Conservation (phyloP, 37 sponge, comb jelly and placozoan genomes). For the Crambe crambe region DNA sequence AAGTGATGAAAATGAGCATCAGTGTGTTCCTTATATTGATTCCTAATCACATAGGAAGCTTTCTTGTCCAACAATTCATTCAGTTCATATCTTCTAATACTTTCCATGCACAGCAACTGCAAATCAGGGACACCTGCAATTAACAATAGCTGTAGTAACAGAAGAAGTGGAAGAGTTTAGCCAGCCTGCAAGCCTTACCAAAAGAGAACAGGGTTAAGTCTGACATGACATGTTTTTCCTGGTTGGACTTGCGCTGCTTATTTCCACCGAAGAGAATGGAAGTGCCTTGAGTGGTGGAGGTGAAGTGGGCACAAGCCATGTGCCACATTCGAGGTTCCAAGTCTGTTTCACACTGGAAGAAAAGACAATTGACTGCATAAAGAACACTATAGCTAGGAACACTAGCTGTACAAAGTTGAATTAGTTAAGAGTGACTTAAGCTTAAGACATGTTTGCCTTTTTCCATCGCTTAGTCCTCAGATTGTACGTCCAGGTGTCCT, state of each 20-base stretch:
- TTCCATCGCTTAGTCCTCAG: slow-evolving; percentile 22
- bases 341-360: neutral
- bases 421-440: neutral
- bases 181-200: neutral
- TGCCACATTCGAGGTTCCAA: slow-evolving; percentile 4
- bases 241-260: slow-evolving; percentile 4
- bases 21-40: neutral
- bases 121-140: neutral
- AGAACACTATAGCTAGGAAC: too few relatives aligned
- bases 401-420: neutral
- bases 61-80: neutral
- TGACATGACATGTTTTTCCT: slow-evolving; percentile 9
- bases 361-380: neutral
- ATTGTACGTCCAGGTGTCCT: slow-evolving; percentile 20
- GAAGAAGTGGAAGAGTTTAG: neutral
- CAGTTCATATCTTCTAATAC: neutral
- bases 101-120: neutral
- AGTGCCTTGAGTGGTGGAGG: neutral
- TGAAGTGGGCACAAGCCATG: neutral
- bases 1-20: neutral
- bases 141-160: neutral
- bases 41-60: neutral
- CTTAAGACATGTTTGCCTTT: slow-evolving; percentile 20
- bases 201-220: neutral
- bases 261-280: slow-evolving; percentile 10